phyloP scores from a whole-genome alignment of 2,113 vertebrate species.

The Brachyhypopomus gauderio region DNA sequence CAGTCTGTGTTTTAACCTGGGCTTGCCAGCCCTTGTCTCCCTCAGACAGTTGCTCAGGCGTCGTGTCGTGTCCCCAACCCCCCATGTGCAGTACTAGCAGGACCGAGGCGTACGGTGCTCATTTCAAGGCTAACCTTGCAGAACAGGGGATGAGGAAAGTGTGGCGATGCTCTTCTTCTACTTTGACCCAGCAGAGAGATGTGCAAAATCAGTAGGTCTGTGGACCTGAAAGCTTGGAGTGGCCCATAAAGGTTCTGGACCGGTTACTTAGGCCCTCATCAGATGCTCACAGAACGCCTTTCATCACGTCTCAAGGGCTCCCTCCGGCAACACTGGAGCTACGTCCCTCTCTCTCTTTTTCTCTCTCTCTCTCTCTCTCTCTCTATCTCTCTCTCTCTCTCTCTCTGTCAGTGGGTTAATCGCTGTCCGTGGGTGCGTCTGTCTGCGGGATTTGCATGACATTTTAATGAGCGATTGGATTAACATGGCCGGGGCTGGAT shows the following conservation, averaged over 20 bases:
- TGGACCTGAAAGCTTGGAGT: background rate
- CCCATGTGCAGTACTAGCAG: too few species aligned
- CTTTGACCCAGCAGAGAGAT: background rate
- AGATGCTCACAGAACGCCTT: constrained; percentile 44
- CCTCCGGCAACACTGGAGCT: constrained; percentile 37
- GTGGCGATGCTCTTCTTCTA: constrained; percentile 38
- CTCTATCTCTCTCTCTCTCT: background rate
- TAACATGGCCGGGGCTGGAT: constrained; percentile 60
- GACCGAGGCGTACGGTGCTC: background rate
- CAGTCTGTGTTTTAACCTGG: too few species aligned
- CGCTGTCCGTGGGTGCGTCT: constrained; percentile 53
- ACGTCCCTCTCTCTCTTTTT: too few species aligned
- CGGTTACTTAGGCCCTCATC: constrained; percentile 7
- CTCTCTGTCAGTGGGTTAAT: constrained; percentile 51
- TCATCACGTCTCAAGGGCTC: constrained; percentile 37
- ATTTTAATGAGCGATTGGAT: constrained; percentile 73
- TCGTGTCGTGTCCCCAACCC: too few species aligned
- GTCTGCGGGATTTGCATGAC: constrained; percentile 65
- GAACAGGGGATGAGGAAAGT: constrained; percentile 23
- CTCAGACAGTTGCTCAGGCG: too few species aligned
- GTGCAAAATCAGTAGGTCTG: constrained; percentile 2
- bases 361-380: too few species aligned
- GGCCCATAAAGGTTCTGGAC: background rate
- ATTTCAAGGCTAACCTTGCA: background rate
- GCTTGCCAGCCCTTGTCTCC: too few species aligned